These are phyloP conservation scores for Xanthorhoe designata DNA, from an alignment of 2,888 invertebrate genomes.

Conservation along the genomic window DNA sequence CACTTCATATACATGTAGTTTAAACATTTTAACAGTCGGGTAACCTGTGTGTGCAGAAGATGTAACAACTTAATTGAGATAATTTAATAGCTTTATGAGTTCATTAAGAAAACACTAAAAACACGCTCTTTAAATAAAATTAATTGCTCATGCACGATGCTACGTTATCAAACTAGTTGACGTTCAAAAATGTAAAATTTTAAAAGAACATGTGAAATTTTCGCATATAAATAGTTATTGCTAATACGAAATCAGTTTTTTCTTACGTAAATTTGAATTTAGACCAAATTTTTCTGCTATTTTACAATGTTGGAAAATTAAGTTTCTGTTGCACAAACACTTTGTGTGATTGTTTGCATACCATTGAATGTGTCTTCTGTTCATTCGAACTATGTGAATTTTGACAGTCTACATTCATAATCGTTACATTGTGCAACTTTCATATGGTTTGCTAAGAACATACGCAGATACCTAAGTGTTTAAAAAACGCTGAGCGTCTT, in stretches of 20 bases:
- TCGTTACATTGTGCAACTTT: constrained; percentile 18
- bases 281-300: background rate
- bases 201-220: background rate
- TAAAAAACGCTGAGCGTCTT: background rate
- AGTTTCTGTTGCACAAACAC: background rate
- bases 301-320: background rate
- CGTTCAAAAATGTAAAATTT: background rate
- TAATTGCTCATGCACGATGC: constrained; percentile 12
- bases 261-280: background rate
- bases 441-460: background rate
- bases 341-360: constrained; percentile 15
- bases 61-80: constrained; percentile 2
- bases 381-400: constrained; percentile 30
- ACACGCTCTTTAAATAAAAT: background rate
- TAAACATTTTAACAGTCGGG: background rate
- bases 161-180: background rate
- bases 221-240: too few species aligned
- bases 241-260: background rate
- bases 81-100: constrained; percentile 11
- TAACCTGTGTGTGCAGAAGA: background rate
- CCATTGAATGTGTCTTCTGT: constrained; percentile 3
- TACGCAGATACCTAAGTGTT: background rate
- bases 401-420: constrained; percentile 30
- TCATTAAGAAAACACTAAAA: constrained; percentile 5
- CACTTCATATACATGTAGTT: too few species aligned